phyloP scores from a whole-genome alignment of 2,888 invertebrate genomes.

The Thysanoteuthis rhombus region DNA sequence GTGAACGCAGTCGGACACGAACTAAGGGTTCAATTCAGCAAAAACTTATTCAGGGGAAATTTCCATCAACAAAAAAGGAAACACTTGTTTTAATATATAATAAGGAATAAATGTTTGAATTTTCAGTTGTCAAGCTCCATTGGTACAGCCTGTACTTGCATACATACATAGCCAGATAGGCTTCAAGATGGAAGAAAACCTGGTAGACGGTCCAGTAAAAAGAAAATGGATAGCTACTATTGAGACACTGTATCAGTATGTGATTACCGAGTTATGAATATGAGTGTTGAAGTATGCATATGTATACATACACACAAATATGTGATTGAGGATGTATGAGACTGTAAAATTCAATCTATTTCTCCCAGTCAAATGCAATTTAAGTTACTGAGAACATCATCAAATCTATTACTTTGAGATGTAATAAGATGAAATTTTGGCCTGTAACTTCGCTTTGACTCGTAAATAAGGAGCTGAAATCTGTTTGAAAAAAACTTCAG shows the following conservation, averaged over 20 bases:
- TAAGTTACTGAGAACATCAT: not conserved
- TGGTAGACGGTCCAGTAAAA: not conserved
- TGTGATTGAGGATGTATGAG: not conserved
- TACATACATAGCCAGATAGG: no score
- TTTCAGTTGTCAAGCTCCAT: no score
- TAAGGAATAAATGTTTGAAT: no score
- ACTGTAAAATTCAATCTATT: not conserved
- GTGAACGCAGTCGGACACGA: no score
- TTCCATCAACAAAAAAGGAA: no score
- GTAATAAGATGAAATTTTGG: not conserved
- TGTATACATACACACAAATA: not conserved
- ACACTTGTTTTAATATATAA: no score
- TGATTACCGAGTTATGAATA: not conserved
- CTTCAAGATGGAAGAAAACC: not conserved
- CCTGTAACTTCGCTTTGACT: not conserved
- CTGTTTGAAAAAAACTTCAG: not conserved
- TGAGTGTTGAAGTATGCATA: not conserved
- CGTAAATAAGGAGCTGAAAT: not conserved
- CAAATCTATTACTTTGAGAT: not conserved
- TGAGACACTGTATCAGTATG: no score
- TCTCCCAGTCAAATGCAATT: not conserved
- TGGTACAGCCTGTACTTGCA: no score
- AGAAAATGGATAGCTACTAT: no score
- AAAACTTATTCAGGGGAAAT: no score
- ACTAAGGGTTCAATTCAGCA: no score